phyloP scores from a whole-genome alignment of 2,113 vertebrate genomes.

The Amazona guildingii region DNA sequence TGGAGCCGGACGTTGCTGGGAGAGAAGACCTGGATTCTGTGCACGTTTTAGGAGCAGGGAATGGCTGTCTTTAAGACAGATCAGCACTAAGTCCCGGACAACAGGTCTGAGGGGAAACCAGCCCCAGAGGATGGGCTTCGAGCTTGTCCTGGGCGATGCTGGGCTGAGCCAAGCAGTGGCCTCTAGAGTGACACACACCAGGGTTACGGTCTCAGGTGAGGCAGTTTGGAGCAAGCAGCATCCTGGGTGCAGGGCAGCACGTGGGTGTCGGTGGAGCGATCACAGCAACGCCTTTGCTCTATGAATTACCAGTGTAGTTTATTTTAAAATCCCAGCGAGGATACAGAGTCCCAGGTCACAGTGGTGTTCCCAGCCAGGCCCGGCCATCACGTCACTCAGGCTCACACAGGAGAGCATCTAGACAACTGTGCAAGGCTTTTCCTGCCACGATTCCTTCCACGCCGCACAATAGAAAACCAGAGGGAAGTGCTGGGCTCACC shows the following conservation, averaged over 20 bases:
- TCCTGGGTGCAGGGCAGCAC: background rate
- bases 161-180: background rate
- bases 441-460: background rate
- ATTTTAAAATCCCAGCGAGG: slow-evolving; percentile 46
- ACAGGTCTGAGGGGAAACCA: background rate
- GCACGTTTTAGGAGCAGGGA: background rate
- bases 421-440: slow-evolving; percentile 17
- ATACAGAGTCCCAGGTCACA: slow-evolving; percentile 33
- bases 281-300: background rate
- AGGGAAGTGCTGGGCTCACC: slow-evolving; percentile 25
- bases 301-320: slow-evolving; percentile 16
- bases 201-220: background rate
- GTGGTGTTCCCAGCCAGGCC: slow-evolving; percentile 8
- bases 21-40: slow-evolving; percentile 35
- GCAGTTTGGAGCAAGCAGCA: slow-evolving; percentile 16
- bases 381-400: background rate
- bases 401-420: background rate
- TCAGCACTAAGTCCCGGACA: background rate
- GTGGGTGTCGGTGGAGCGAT: slow-evolving; percentile 7
- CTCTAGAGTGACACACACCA: background rate
- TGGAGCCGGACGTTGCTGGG: slow-evolving; percentile 14
- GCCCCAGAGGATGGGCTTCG: background rate
- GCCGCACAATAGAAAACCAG: slow-evolving; percentile 52
- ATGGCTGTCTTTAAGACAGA: background rate
- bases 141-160: background rate